These are phyloP conservation scores for Drosophila varians DNA, from an alignment of 1,140 invertebrate species.

Conservation along the genomic window DNA sequence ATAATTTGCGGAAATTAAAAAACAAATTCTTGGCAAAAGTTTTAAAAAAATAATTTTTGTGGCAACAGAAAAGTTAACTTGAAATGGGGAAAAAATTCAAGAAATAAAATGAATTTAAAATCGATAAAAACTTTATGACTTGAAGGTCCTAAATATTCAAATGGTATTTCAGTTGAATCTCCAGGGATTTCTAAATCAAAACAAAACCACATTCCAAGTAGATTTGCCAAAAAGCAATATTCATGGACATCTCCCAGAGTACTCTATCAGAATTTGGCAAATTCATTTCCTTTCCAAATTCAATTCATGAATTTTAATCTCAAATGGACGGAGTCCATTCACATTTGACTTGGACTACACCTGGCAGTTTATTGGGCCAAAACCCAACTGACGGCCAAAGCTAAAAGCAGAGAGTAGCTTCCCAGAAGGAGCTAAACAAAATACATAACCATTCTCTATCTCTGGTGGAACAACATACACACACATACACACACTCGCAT, in stretches of 20 bases:
- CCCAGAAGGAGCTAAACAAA: background rate
- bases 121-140: too few relatives aligned
- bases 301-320: constrained; percentile 66
- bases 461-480: background rate
- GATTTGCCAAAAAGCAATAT: background rate
- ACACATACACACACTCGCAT: background rate
- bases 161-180: too few relatives aligned
- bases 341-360: constrained; percentile 6
- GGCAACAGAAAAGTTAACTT: background rate
- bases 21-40: background rate
- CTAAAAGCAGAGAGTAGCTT: constrained; percentile 9
- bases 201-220: background rate
- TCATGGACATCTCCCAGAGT: constrained; percentile 4
- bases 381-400: constrained; percentile 45
- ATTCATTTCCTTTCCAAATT: constrained; percentile 40
- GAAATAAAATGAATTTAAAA: background rate
- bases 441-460: background rate
- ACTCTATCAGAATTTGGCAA: constrained; percentile 21
- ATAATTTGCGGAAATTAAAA: background rate
- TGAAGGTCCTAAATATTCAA: background rate
- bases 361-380: constrained; percentile 57
- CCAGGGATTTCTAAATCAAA: background rate
- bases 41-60: background rate
- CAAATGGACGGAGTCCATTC: constrained; percentile 35
- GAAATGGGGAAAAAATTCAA: background rate